Percentiles rank a stretch among this genome's conserved stretches.
These are phyloP conservation scores for Lithobates pipiens DNA, from an alignment of 2,797 vertebrate genomes.

Conservation along the genomic window DNA sequence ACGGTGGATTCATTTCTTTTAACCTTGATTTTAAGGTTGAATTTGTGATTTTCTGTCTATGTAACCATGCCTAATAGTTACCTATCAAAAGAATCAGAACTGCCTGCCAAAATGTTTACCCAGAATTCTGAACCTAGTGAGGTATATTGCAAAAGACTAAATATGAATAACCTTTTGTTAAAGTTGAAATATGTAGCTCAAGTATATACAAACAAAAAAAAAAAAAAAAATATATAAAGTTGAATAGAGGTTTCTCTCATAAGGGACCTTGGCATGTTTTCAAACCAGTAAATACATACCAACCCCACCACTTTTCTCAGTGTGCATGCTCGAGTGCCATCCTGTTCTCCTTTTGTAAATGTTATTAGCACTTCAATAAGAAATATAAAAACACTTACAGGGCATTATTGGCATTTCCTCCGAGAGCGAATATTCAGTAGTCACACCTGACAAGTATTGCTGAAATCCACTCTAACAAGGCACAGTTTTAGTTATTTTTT, in stretches of 20 bases:
- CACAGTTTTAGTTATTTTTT: slow-evolving; percentile 12
- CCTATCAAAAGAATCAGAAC: too few relatives aligned
- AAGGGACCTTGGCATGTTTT: slow-evolving; percentile 5
- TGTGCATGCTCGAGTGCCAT: neutral
- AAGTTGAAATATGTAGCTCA: neutral
- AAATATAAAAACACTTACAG: slow-evolving; percentile 10
- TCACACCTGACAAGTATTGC: slow-evolving; percentile 27
- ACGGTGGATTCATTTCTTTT: too few relatives aligned
- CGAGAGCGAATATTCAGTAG: slow-evolving; percentile 40
- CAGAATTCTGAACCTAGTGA: too few relatives aligned
- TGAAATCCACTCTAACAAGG: slow-evolving; percentile 40
- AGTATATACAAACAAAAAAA: neutral
- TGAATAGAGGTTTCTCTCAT: neutral
- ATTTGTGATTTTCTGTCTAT: too few relatives aligned
- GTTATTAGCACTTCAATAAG: neutral
- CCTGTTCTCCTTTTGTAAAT: neutral
- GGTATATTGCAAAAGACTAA: too few relatives aligned
- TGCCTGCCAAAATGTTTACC: too few relatives aligned
- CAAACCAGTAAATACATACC: neutral
- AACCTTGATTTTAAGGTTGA: too few relatives aligned
- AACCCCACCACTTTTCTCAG: neutral
- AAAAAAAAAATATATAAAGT: too few relatives aligned
- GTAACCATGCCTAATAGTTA: too few relatives aligned
- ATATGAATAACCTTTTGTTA: neutral
- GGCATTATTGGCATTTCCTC: slow-evolving; percentile 45